Percentiles rank a stretch among this genome's conserved stretches.
Evolutionary conservation across 2,113 vertebrate genomes (phyloP).

Genomic region (Cranoglanis bouderius): DNA sequence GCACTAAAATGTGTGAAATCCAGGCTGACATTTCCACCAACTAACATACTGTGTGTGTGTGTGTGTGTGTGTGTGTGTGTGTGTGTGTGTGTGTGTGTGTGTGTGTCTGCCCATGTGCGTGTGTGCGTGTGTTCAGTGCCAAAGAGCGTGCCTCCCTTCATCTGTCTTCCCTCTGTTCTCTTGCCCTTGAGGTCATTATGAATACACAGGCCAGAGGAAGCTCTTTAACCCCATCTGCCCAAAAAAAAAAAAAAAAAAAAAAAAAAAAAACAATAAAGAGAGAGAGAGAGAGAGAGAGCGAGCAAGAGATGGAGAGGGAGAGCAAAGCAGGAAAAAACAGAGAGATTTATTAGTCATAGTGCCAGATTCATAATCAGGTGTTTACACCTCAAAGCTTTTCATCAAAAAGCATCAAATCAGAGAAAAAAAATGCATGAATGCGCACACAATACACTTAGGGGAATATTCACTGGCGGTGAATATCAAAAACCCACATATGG

Average conservation of each 20-base stretch:
- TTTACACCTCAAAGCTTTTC: slow-evolving; percentile 31
- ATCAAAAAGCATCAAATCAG: slow-evolving; percentile 8
- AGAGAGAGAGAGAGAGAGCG: neutral
- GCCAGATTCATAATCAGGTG: slow-evolving; percentile 11
- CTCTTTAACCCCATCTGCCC: slow-evolving; percentile 13
- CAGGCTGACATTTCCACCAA: neutral
- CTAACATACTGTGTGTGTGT: neutral
- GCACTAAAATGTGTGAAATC: neutral
- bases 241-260: too few relatives aligned
- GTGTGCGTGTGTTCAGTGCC: neutral
- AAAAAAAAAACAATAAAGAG: neutral
- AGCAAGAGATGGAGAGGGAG: neutral
- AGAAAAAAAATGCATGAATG: neutral
- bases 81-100: slow-evolving; percentile 15
- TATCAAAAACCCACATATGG: slow-evolving; percentile 35
- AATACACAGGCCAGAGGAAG: slow-evolving; percentile 3
- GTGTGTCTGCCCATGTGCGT: neutral
- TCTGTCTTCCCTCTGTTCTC: slow-evolving; percentile 35
- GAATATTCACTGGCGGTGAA: neutral
- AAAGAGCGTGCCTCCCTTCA: slow-evolving; percentile 18
- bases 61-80: slow-evolving; percentile 7
- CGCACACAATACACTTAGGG: neutral
- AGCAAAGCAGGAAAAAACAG: neutral
- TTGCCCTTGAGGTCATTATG: slow-evolving; percentile 42
- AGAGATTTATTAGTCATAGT: slow-evolving; percentile 9